These are phyloP conservation scores for Drosophila ezoana DNA, from an alignment of 2,888 invertebrate species.

Conservation along the genomic window DNA sequence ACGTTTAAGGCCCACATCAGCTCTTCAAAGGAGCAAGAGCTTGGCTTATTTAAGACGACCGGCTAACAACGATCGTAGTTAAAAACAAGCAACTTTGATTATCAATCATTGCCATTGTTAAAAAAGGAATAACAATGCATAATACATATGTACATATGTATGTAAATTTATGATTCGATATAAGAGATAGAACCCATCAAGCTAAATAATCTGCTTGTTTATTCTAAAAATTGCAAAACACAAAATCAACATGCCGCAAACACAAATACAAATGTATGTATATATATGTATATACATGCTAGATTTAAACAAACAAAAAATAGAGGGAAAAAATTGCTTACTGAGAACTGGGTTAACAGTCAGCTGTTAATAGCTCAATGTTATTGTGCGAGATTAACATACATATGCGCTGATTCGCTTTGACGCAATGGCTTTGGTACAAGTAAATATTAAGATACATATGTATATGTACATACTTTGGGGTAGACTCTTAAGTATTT, in stretches of 20 bases:
- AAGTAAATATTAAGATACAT: constrained; percentile 26
- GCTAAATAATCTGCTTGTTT: background rate
- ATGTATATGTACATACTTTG: constrained; percentile 18
- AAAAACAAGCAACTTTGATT: background rate
- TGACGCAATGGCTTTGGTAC: constrained; percentile 25
- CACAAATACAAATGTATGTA: background rate
- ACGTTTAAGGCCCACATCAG: background rate
- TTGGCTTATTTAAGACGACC: constrained; percentile 4
- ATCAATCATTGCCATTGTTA: background rate
- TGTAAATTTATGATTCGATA: background rate
- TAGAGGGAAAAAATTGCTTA: background rate
- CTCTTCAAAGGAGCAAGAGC: background rate
- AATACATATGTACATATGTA: background rate
- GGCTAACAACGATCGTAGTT: background rate
- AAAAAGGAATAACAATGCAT: background rate
- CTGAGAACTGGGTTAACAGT: constrained; percentile 36
- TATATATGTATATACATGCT: background rate
- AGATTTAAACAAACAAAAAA: constrained; percentile 1
- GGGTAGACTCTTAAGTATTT: constrained; percentile 28
- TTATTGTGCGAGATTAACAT: constrained; percentile 34
- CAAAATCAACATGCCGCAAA: background rate
- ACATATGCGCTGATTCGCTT: constrained; percentile 33
- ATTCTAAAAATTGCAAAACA: background rate
- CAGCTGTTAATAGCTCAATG: constrained; percentile 44
- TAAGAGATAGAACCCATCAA: background rate